Conservation (phyloP, 1,140 invertebrate species). For the Carcinoscorpius rotundicauda region DNA sequence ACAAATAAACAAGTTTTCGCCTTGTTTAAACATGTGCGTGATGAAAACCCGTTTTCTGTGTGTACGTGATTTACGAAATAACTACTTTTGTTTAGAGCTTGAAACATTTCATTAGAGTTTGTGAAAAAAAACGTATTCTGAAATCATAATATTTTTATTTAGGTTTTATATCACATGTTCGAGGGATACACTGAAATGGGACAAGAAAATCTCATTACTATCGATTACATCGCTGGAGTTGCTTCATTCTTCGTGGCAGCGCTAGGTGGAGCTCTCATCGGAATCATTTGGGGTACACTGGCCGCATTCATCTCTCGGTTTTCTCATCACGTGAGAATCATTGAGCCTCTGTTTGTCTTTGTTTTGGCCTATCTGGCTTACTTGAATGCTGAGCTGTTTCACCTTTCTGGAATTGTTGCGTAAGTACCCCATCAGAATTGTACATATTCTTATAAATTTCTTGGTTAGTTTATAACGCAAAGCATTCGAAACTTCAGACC, state of each 20-base stretch:
- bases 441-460: too few relatives aligned
- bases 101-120: too few relatives aligned
- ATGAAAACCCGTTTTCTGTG: too few relatives aligned
- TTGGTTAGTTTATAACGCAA: too few relatives aligned
- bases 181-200: conserved; percentile 82
- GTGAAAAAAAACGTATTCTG: too few relatives aligned
- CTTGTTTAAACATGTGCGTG: too few relatives aligned
- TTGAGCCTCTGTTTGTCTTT: conserved; percentile 97
- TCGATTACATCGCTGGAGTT: conserved; percentile 69
- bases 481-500: too few relatives aligned
- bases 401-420: conserved; percentile 95
- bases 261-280: conserved; percentile 83
- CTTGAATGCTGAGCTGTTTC: conserved; percentile 93
- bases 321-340: conserved; percentile 89
- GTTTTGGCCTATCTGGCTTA: conserved; percentile 97
- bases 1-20: too few relatives aligned
- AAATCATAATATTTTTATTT: conserved; percentile 3
- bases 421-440: conserved; percentile 43
- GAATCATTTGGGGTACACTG: conserved; percentile 86
- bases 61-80: too few relatives aligned
- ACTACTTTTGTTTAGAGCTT: too few relatives aligned
- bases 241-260: conserved; percentile 90
- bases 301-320: conserved; percentile 92
- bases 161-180: conserved; percentile 92
- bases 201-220: conserved; percentile 46